A percentile compares a stretch with the other conserved stretches of the same genome.
phyloP scores from a whole-genome alignment of 2,797 vertebrate genomes.

The Peromyscus attwateri region DNA sequence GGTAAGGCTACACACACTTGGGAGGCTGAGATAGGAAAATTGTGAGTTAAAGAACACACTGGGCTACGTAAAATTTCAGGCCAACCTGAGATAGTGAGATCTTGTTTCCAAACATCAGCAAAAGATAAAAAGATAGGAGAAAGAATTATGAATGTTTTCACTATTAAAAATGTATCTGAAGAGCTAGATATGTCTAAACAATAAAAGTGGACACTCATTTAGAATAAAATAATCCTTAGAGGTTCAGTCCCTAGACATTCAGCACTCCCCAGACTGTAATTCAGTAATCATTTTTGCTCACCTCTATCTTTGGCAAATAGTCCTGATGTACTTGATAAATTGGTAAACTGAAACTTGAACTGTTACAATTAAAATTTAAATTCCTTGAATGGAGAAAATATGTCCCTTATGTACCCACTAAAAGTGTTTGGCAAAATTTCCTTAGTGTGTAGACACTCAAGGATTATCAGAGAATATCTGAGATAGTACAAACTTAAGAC shows the following conservation, averaged over 20 bases:
- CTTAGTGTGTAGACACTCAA: conserved; percentile 32
- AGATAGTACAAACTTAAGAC: conserved; percentile 50
- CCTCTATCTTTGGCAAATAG: conserved; percentile 42
- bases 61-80: neutral
- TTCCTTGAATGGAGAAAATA: conserved; percentile 44
- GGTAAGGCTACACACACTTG: neutral
- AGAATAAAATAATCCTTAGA: conserved; percentile 23
- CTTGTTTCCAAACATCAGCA: neutral
- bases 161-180: neutral
- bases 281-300: neutral
- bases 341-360: conserved; percentile 42
- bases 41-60: neutral
- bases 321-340: conserved; percentile 54
- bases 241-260: neutral
- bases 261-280: conserved; percentile 33
- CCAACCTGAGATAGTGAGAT: neutral
- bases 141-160: neutral
- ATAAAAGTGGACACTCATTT: neutral
- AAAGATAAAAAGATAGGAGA: neutral
- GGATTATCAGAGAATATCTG: conserved; percentile 32
- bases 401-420: neutral
- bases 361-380: conserved; percentile 51
- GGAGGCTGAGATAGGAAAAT: neutral
- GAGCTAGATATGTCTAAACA: neutral
- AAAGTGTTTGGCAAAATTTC: conserved; percentile 60